These are phyloP conservation scores for Stegodyphus dumicola DNA, from an alignment of 1,140 invertebrate genomes.

Conservation along the genomic window DNA sequence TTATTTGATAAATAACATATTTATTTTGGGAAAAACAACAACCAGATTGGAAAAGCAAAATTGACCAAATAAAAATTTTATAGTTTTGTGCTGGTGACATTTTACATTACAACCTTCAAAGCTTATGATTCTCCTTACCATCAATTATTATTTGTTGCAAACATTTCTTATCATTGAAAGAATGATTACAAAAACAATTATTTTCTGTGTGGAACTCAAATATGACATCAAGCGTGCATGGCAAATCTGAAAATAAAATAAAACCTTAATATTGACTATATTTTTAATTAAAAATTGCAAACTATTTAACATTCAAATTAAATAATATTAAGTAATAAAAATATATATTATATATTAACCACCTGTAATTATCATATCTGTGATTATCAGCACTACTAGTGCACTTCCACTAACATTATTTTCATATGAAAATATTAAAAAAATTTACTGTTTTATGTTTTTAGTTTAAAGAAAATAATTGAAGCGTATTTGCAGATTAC, in stretches of 20 bases:
- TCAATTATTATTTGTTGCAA: slow-evolving; percentile 46
- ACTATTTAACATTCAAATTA: no score
- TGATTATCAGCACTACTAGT: no score
- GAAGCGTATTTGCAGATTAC: no score
- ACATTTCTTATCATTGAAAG: slow-evolving; percentile 25
- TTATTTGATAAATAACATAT: background rate
- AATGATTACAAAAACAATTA: slow-evolving; percentile 54
- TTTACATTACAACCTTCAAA: no score
- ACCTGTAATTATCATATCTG: no score
- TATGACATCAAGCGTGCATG: slow-evolving; percentile 11
- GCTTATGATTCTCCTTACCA: slow-evolving; percentile 21
- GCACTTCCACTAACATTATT: no score
- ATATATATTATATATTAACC: no score
- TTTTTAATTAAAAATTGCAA: no score
- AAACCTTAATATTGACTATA: background rate
- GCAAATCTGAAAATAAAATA: slow-evolving; percentile 2
- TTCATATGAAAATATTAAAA: no score
- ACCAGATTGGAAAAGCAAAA: background rate
- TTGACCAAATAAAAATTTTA: background rate
- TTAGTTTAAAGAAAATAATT: no score
- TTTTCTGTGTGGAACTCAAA: slow-evolving; percentile 61
- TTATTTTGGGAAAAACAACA: background rate
- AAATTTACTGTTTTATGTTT: no score
- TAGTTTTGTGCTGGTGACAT: background rate
- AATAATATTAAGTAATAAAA: no score